Evolutionary conservation across 2,797 vertebrate species (phyloP), one percentile per base, ranked within the genome.

Genomic region (Gallinago nigripennis): DNA sequence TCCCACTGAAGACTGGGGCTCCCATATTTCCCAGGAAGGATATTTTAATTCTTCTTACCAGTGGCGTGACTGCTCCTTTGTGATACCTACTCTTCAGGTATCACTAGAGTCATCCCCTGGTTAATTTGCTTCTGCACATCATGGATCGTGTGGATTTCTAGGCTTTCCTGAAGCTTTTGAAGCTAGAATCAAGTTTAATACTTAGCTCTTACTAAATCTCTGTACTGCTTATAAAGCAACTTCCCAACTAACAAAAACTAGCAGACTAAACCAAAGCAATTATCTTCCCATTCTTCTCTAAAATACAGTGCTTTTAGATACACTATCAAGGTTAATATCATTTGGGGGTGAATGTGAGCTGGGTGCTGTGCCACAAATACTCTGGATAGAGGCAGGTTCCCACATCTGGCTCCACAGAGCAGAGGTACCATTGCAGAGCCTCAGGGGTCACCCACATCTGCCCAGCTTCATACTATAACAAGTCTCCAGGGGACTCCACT

Each of bases 111-210:
- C 51, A 97, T 85, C 73, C 98, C 97, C 88, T 94, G 94, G 77
- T 88, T 97, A 65, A 98, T 96, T 96, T 97, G 98, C 92, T 95
- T 98, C 95, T 98, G 95, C 81, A 98, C 91, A 7, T 98, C 96
- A 91, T 90, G 94, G 90, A 98, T 98, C 98, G 97, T 98, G 77
- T 98, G 97, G 61, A 97, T 98, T 97, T 99, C 98, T n/a, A 97
- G 94, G 90, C 94, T 98, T 98, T 99, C 98, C 95, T 98, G 94
- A 92, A 99, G 98, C 48, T 98, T 98, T 95, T 98, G 97, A 88
- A 99, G 96, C 98, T 99, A 92, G 53, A 88, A 73, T 63, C 45
- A 79, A 48, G 33, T 79, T 54, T 66, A 90, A 51, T 75, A 64
- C 31, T 56, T 70, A 77, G 46, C 23, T 86, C 28, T 35, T 48